Evolutionary conservation across 1,140 invertebrate species (phyloP).

Genomic region (Nasonia giraulti): DNA sequence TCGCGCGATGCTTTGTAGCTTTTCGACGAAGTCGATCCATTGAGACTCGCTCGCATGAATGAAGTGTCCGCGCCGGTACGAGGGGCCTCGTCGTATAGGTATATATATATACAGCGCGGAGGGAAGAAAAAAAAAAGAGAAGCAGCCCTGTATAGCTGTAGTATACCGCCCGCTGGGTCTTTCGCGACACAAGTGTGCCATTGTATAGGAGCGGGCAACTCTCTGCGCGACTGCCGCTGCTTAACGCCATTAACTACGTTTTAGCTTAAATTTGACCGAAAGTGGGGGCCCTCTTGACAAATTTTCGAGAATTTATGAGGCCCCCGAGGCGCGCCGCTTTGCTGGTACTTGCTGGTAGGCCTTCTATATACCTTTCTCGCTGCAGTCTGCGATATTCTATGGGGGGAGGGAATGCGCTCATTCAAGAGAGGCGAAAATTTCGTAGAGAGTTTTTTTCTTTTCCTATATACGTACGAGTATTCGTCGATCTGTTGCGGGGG

Average conservation of each 20-base stretch:
- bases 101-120: background rate
- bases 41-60: background rate
- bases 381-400: background rate
- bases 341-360: background rate
- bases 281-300: constrained; percentile 70
- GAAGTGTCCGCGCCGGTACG: background rate
- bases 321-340: background rate
- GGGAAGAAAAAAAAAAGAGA: constrained; percentile 30
- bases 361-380: background rate
- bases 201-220: constrained; percentile 61
- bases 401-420: background rate
- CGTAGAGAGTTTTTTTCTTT: background rate
- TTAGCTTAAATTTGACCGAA: constrained; percentile 71
- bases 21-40: constrained; percentile 34
- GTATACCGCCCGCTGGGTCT: constrained; percentile 60
- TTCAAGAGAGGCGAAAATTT: constrained; percentile 5
- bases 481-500: no score
- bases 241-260: constrained; percentile 72
- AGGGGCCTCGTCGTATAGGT: no score
- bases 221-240: constrained; percentile 51
- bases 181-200: constrained; percentile 70
- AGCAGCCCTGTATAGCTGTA: background rate
- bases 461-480: background rate
- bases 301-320: constrained; percentile 66
- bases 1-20: background rate